A percentile compares a stretch with the other conserved stretches of the same genome.
These are phyloP conservation scores for Sarcophaga variegata DNA, from an alignment of 2,888 invertebrate genomes.

Conservation along the genomic window DNA sequence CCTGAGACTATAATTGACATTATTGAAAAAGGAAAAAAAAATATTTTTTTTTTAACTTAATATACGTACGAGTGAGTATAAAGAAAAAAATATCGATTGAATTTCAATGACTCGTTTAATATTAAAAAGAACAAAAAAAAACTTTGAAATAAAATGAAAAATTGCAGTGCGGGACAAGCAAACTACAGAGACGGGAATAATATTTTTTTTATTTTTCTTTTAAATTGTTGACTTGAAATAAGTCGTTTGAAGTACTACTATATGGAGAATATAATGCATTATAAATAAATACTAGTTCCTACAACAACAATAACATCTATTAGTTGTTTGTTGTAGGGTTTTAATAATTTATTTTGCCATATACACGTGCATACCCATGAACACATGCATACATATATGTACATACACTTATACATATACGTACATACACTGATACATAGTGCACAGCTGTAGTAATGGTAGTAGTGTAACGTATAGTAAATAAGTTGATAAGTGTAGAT, in stretches of 20 bases:
- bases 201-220: background rate
- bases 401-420: too few relatives aligned
- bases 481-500: conserved; percentile 6
- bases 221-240: conserved; percentile 33
- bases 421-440: too few relatives aligned
- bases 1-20: conserved; percentile 50
- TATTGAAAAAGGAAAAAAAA: background rate
- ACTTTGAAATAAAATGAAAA: conserved; percentile 3
- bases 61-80: background rate
- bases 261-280: conserved; percentile 28
- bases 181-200: too few relatives aligned
- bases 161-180: background rate
- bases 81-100: conserved; percentile 63
- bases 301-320: background rate
- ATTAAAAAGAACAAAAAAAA: background rate
- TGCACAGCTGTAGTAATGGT: background rate
- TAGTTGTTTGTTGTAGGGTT: conserved; percentile 2
- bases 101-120: conserved; percentile 53
- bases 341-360: conserved; percentile 4
- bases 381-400: too few relatives aligned
- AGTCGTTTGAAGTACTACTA: conserved; percentile 10
- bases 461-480: background rate
- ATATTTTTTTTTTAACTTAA: too few relatives aligned
- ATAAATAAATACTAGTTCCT: conserved; percentile 10
- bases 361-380: too few relatives aligned